Evolutionary conservation across 2,888 invertebrate genomes (phyloP).

Genomic region (Rutpela maculata): DNA sequence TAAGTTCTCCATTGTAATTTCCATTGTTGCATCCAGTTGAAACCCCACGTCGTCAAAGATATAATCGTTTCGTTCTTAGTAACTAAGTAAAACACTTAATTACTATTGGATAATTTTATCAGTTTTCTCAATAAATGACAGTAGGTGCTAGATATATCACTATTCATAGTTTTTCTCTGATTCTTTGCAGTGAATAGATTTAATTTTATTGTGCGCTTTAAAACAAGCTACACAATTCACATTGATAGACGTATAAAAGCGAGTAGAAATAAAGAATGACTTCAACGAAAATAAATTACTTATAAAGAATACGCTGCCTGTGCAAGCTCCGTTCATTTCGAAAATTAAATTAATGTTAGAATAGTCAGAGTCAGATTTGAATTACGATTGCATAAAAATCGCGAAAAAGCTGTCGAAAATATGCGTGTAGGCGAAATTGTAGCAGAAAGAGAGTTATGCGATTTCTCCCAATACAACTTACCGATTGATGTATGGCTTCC

Average conservation of each 20-base stretch:
- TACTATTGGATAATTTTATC: too few species aligned
- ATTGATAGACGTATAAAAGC: not conserved
- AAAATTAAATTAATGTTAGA: not conserved
- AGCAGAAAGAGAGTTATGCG: constrained; percentile 5
- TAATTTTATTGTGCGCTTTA: too few species aligned
- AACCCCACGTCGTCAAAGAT: too few species aligned
- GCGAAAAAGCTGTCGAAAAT: not conserved
- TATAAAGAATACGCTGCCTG: not conserved
- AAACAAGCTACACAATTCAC: not conserved
- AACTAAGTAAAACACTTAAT: too few species aligned
- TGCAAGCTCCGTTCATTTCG: not conserved
- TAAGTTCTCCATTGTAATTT: too few species aligned
- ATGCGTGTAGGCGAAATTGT: not conserved
- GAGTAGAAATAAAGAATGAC: not conserved
- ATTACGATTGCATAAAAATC: not conserved
- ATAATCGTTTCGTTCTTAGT: too few species aligned
- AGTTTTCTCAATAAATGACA: too few species aligned
- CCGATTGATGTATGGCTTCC: constrained; percentile 8
- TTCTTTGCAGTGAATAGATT: too few species aligned
- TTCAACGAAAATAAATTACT: not conserved
- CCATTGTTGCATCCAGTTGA: too few species aligned
- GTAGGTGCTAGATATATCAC: too few species aligned
- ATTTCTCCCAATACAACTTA: constrained; percentile 7
- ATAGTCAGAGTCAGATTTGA: not conserved
- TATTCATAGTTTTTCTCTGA: too few species aligned